A percentile compares a stretch with the other conserved stretches of the same genome.
Evolutionary conservation across 2,113 vertebrate genomes (phyloP).

Genomic region (Suricata suricatta): DNA sequence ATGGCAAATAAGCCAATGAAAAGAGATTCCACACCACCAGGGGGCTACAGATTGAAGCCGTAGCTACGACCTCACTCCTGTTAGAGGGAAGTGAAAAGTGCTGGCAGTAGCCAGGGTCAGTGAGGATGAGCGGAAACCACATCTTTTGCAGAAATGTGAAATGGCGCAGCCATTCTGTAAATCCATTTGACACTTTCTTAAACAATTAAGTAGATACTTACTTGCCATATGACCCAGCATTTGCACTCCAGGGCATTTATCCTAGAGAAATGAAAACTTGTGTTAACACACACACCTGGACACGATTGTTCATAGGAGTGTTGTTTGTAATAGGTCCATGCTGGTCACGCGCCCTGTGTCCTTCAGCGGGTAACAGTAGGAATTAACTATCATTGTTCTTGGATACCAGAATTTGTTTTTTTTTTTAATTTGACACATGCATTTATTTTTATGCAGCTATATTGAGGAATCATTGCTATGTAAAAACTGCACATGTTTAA

Average conservation of each 20-base stretch:
- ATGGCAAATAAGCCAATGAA: not conserved
- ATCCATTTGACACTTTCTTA: not conserved
- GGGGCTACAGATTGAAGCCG: not conserved
- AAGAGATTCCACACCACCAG: not conserved
- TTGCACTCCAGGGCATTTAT: not conserved
- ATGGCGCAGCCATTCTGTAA: too few species aligned
- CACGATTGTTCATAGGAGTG: not conserved
- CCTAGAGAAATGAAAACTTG: not conserved
- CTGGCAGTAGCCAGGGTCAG: not conserved
- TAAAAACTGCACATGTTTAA: not conserved
- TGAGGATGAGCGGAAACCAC: not conserved
- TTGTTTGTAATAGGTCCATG: not conserved
- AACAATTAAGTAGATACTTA: not conserved
- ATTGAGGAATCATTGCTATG: not conserved
- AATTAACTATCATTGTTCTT: not conserved
- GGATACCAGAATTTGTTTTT: not conserved
- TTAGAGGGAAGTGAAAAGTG: not conserved
- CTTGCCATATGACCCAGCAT: not conserved
- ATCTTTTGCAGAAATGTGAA: not conserved
- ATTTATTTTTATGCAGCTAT: not conserved
- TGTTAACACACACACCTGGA: not conserved
- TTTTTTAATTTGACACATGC: not conserved
- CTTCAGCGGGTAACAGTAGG: not conserved
- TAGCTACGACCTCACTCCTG: fast-evolving
- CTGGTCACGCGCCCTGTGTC: not conserved